Conservation (phyloP, 2,113 vertebrate species). For the Capreolus pygargus region DNA sequence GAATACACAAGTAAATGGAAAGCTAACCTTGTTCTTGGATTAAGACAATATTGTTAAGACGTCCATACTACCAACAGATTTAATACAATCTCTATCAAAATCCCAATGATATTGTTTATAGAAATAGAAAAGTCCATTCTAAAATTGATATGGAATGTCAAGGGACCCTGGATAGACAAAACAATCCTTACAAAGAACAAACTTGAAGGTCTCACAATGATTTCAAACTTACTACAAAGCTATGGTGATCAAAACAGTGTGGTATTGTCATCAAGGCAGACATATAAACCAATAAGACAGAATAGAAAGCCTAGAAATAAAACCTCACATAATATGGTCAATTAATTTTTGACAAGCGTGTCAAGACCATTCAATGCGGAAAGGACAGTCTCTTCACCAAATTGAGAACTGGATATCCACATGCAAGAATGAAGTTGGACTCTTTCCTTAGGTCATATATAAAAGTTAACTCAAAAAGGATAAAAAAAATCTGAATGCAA, state of each 20-base stretch:
- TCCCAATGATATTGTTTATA: background rate
- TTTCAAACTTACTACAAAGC: slow-evolving; percentile 22
- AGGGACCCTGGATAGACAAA: background rate
- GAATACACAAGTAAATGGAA: background rate
- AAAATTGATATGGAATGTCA: background rate
- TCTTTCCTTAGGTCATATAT: background rate
- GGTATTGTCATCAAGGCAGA: background rate
- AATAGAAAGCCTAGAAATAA: background rate
- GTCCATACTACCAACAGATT: background rate
- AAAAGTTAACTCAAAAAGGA: background rate
- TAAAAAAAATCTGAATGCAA: background rate
- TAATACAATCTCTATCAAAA: background rate
- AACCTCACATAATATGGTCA: background rate
- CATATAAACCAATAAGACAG: background rate
- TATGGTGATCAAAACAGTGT: background rate
- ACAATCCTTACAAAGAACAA: slow-evolving; percentile 7
- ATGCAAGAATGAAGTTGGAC: background rate
- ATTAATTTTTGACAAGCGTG: background rate
- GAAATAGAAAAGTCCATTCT: background rate
- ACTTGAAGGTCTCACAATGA: background rate
- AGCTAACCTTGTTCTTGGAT: background rate
- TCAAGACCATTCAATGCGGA: background rate
- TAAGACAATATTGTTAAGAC: background rate
- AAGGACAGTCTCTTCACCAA: background rate
- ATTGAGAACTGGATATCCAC: background rate